phyloP scores from a whole-genome alignment of 2,888 invertebrate species.

The Drosophila nigritarsus region DNA sequence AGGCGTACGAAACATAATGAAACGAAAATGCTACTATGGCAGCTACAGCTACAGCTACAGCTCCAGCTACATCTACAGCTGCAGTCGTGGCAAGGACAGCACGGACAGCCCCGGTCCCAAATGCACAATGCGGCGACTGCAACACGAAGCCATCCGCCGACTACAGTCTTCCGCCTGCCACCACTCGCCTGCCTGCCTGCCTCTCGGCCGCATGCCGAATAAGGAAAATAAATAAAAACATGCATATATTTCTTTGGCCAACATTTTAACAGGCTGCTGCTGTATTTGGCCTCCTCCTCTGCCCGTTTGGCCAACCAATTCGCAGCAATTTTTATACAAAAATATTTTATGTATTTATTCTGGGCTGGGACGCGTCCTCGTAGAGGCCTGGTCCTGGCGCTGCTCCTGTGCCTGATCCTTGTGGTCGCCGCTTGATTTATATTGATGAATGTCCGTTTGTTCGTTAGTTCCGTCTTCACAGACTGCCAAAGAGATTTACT shows the following conservation, averaged over 20 bases:
- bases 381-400: conserved; percentile 3
- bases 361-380: conserved; percentile 31
- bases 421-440: conserved; percentile 83
- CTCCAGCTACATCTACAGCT: conserved; percentile 40
- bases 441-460: conserved; percentile 83
- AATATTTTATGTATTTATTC: conserved; percentile 73
- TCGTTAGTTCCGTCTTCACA: conserved; percentile 79
- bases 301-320: conserved; percentile 54
- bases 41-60: conserved; percentile 39
- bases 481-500: conserved; percentile 79
- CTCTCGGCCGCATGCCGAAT: conserved; percentile 41
- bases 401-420: conserved; percentile 64
- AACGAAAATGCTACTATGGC: conserved; percentile 79
- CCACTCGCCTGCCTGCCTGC: conserved; percentile 2
- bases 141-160: conserved; percentile 45
- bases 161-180: conserved; percentile 1
- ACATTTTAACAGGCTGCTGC: conserved; percentile 66
- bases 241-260: conserved; percentile 77
- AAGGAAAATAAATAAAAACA: conserved; percentile 74
- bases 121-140: conserved; percentile 55
- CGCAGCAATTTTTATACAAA: conserved; percentile 68
- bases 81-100: conserved; percentile 39
- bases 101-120: conserved; percentile 34
- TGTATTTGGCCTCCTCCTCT: conserved; percentile 3
- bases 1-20: conserved; percentile 82